These are phyloP conservation scores for Smithornis capensis DNA, from an alignment of 2,113 vertebrate genomes.

Conservation along the genomic window DNA sequence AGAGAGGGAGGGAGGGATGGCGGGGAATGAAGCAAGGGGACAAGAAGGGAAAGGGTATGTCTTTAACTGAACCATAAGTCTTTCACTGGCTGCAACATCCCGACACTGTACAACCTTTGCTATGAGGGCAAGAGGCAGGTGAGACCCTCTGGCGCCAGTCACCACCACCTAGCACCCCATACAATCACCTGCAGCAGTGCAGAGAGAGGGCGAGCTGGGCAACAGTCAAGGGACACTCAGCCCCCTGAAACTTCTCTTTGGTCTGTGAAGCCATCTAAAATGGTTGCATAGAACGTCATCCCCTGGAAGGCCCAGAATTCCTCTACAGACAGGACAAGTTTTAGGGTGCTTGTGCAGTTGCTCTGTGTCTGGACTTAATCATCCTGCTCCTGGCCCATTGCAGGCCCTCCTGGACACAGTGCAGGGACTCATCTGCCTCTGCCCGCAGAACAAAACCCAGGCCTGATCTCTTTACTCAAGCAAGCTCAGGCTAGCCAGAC, in stretches of 20 bases:
- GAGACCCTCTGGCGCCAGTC: not conserved
- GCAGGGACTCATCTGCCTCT: not conserved
- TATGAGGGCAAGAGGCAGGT: fast-evolving
- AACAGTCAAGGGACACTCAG: not conserved
- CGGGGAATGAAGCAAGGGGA: constrained; percentile 41
- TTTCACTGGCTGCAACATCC: not conserved
- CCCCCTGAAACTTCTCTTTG: not conserved
- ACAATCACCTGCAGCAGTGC: not conserved
- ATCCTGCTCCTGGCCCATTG: not conserved
- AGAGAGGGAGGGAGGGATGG: constrained; percentile 54
- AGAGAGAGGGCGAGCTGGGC: not conserved
- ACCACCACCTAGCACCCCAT: not conserved
- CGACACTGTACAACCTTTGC: not conserved
- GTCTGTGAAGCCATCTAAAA: not conserved
- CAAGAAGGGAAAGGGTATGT: constrained; percentile 58
- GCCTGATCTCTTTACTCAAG: not conserved
- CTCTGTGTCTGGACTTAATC: not conserved
- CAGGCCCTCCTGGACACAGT: not conserved
- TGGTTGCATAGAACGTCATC: not conserved
- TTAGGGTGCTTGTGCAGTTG: not conserved
- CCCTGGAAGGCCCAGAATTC: not conserved
- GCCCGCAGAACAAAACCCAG: not conserved
- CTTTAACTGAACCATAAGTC: constrained; percentile 30
- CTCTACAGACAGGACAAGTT: not conserved
- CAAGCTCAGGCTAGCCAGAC: not conserved